These are phyloP conservation scores for Dermochelys coriacea DNA, from an alignment of 2,797 vertebrate species.

Conservation along the genomic window DNA sequence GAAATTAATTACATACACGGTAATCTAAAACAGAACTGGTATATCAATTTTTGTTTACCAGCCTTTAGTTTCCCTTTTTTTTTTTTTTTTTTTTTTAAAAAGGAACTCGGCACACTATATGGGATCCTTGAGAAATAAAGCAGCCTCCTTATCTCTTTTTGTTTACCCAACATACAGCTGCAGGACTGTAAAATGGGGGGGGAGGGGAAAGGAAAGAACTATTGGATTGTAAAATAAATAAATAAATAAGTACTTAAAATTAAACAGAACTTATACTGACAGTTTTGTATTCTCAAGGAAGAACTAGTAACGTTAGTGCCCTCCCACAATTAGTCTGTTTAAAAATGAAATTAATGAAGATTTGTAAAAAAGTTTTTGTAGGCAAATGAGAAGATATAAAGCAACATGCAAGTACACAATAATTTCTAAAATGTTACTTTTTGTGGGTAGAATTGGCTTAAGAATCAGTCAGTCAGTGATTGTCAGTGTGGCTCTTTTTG, in stretches of 20 bases:
- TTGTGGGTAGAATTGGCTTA: too few species aligned
- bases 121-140: background rate
- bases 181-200: background rate
- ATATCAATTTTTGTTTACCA: background rate
- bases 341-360: too few species aligned
- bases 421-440: too few species aligned
- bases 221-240: background rate
- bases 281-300: too few species aligned
- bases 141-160: background rate
- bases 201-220: too few species aligned
- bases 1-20: background rate
- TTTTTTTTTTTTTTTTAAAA: background rate
- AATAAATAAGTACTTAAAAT: background rate
- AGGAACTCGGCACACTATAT: background rate
- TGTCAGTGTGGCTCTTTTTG: too few species aligned
- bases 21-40: slow-evolving; percentile 29
- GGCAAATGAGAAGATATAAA: too few species aligned
- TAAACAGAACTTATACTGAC: background rate
- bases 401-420: too few species aligned
- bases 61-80: background rate
- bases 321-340: too few species aligned
- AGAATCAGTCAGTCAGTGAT: too few species aligned
- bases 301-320: too few species aligned
- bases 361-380: too few species aligned
- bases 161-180: background rate